Conservation (phyloP, 2,113 vertebrate genomes). For the Proteles cristata region DNA sequence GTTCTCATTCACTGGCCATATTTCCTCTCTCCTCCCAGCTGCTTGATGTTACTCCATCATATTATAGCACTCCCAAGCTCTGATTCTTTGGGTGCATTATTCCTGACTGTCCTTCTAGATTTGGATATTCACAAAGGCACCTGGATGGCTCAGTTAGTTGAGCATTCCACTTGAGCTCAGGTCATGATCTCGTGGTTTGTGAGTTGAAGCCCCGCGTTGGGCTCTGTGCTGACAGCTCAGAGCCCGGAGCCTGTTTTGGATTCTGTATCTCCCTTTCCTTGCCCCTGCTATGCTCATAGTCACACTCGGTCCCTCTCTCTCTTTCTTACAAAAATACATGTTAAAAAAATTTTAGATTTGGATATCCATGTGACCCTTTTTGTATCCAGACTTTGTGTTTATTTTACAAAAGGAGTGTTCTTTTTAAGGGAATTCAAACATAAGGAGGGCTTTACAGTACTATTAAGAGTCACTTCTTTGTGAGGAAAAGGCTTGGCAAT, state of each 20-base stretch:
- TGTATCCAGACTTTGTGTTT: background rate
- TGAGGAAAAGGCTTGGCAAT: background rate
- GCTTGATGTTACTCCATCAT: background rate
- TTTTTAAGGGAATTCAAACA: constrained; percentile 38
- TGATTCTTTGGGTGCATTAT: background rate
- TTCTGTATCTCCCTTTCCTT: too few relatives aligned
- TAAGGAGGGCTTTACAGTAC: background rate
- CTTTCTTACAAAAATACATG: too few relatives aligned
- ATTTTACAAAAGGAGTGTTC: constrained; percentile 20
- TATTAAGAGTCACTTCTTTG: background rate
- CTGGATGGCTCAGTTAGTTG: too few relatives aligned
- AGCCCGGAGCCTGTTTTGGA: too few relatives aligned
- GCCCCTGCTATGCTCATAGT: too few relatives aligned
- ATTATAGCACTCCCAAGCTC: background rate
- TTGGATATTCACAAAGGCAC: background rate
- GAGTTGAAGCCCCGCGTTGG: too few relatives aligned
- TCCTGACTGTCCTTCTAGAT: background rate
- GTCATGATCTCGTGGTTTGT: too few relatives aligned
- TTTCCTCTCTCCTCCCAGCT: background rate
- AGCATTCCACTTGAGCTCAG: too few relatives aligned
- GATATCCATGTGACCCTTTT: background rate
- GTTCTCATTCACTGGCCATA: background rate
- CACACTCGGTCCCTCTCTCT: too few relatives aligned
- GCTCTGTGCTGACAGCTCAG: too few relatives aligned
- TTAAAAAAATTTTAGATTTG: too few relatives aligned